Evolutionary conservation across 92 coral and sea anemone genomes (phyloP), one percentile per base, ranked within the genome.

Genomic region (Palythoa caribaeorum): DNA sequence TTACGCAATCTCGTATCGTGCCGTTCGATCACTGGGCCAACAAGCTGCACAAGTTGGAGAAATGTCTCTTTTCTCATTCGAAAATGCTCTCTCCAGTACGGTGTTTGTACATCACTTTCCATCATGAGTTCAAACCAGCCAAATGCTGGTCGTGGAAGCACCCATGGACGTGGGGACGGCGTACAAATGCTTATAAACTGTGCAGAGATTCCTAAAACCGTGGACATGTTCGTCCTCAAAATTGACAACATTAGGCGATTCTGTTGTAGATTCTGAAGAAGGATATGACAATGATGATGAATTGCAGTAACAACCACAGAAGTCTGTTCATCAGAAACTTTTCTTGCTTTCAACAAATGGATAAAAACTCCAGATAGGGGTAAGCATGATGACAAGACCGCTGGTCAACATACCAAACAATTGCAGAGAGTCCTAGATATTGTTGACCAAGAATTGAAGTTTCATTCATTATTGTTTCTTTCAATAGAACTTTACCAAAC

Each of bases 331-430:
- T 68, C 73, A 68, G 73, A 68, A 68, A 68, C 38, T 68, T 74
- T 74, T 44, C 28, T 14, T 13, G 65, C 36, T 11, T 86, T 86
- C 36, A 20, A 86, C 35, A 78, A 44, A 12, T 94, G 96, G 96
- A 51, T 94, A 85, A 35, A 63, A 62, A 92, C 93, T 17, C 94
- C 95, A 79, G 96, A 89, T 60, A 94, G 93, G 1, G 94, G 91
- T 17, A 90, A 92, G 21, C 92, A 88, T 76, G 94, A 92, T 75
- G 73, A 20, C 14, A 89, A 89, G 71, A 94, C 94, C 38, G 91
- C 91, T 37, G 83, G 36, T n/a, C 94, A 92, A 72, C 95, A 92
- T 55, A 78, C 54, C 20, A 66, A 87, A 28, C 97, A 92, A 77
- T 79, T 90, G 21, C 62, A 44, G 39, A 57, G 73, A 70, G 73